Percentiles rank a stretch among this genome's conserved stretches.
Conservation (phyloP, 2,113 vertebrate species). For the Catharus minimus region DNA sequence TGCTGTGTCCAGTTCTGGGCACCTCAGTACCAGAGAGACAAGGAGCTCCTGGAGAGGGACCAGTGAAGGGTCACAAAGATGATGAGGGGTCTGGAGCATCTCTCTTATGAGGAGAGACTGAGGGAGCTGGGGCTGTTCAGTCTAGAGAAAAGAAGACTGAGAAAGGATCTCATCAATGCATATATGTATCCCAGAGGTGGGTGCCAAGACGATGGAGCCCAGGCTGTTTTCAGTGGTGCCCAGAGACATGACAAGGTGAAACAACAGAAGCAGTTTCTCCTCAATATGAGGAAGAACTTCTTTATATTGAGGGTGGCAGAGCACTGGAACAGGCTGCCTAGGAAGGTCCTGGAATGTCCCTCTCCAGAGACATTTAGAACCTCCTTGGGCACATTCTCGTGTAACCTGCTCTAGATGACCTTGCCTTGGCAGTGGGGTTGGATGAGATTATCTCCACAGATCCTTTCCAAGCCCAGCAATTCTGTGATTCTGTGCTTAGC, state of each 20-base stretch:
- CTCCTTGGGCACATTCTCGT: not conserved
- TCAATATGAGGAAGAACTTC: not conserved
- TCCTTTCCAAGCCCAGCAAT: not conserved
- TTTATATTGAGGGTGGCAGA: not conserved
- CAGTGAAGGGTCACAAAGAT: not conserved
- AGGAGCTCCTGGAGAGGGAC: no score
- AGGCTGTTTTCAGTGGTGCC: not conserved
- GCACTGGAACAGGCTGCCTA: not conserved
- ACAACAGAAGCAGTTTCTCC: not conserved
- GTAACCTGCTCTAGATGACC: not conserved
- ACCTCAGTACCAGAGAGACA: no score
- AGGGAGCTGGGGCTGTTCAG: not conserved
- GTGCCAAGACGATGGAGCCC: not conserved
- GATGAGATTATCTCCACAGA: not conserved
- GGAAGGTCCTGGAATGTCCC: not conserved
- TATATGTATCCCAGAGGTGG: no score
- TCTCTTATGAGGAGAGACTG: not conserved
- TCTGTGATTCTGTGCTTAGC: not conserved
- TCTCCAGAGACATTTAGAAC: not conserved
- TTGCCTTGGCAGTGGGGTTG: not conserved
- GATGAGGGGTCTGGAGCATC: not conserved
- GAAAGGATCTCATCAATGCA: not conserved
- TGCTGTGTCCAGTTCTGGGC: no score
- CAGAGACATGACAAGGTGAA: not conserved
- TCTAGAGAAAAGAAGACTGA: not conserved